Base-by-base conservation (phyloP, 2,888 invertebrate species). In the Mythimna lalbum region DNA sequence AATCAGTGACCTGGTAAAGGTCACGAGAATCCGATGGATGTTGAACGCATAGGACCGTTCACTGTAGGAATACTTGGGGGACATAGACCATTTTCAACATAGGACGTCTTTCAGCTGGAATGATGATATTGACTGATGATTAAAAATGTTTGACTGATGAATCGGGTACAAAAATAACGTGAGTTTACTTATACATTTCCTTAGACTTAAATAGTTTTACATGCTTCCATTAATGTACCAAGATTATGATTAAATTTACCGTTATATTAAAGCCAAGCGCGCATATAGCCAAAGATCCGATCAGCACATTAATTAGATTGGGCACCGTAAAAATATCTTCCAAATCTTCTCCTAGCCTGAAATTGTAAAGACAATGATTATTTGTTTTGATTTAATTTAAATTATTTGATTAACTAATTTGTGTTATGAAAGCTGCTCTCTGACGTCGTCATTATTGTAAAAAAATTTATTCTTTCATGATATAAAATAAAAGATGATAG, bases 191-290 rank as follows among this genome's bases (percentile, higher is more conserved):
- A n/a, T n/a, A 63, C n/a, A 71, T 55, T 63, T 49, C 43, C 14
- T 23, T 9, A 39, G 6, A 39, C 47, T 55, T 19, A 63, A 71
- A 71, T 36, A 64, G 31, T 12, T 47, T 49, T 49, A 67, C 59
- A 74, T 36, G 33, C 7, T 55, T 63, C 17, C 55, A 66, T 67
- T 63, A 65, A 70, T 52, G 36, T 68, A 66, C 57, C 59, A 66
- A 65, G 55, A 69, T 60, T 64, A 23, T 62, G 53, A 68, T 66
- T 27, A 66, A 73, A 80, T 82, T 83, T 89, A 95, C 95, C 90
- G 91, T 92, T 74, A 95, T 86, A 87, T 93, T 94, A 80, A 95
- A 95, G 65, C 94, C 94, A 14, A 94, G 90, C 39, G 92, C 94
- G 76, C 95, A 95, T 86, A 95, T 95, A 87, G 92, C 90, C 47